A percentile compares a stretch with the other conserved stretches of the same genome.
Conservation (phyloP, 2,888 invertebrate species). For the Cataglyphis livida region DNA sequence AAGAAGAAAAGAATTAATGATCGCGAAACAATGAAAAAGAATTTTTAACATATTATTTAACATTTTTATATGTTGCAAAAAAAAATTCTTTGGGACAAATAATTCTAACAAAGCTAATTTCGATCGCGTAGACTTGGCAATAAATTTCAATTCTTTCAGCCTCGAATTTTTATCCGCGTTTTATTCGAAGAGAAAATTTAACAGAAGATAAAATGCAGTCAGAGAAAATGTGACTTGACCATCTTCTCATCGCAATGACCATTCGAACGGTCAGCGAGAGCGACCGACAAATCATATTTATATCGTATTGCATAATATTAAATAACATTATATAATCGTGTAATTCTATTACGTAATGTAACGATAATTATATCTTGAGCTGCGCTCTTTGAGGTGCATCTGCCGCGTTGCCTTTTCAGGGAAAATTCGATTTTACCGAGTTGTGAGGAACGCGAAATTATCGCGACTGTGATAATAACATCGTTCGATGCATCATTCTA, state of each 20-base stretch:
- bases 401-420: not conserved
- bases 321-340: slow-evolving; percentile 25
- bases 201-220: not conserved
- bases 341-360: slow-evolving; percentile 17
- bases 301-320: slow-evolving; percentile 11
- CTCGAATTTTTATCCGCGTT: not conserved
- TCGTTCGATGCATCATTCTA: not conserved
- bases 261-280: not conserved
- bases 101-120: not conserved
- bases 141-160: not conserved
- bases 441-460: slow-evolving; percentile 8
- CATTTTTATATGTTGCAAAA: not conserved
- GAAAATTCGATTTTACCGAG: not conserved
- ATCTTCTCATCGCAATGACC: not conserved
- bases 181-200: not conserved
- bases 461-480: slow-evolving; percentile 16
- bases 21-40: not conserved
- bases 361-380: slow-evolving; percentile 39
- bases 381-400: slow-evolving; percentile 22
- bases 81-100: not conserved
- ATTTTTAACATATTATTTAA: not conserved
- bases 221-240: slow-evolving; percentile 9
- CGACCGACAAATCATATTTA: slow-evolving; percentile 9
- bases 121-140: not conserved
- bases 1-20: not conserved